Evolutionary conservation across 2,113 vertebrate genomes (phyloP), one percentile per base, ranked within the genome.

Genomic region (Aspidoscelis tigris): DNA sequence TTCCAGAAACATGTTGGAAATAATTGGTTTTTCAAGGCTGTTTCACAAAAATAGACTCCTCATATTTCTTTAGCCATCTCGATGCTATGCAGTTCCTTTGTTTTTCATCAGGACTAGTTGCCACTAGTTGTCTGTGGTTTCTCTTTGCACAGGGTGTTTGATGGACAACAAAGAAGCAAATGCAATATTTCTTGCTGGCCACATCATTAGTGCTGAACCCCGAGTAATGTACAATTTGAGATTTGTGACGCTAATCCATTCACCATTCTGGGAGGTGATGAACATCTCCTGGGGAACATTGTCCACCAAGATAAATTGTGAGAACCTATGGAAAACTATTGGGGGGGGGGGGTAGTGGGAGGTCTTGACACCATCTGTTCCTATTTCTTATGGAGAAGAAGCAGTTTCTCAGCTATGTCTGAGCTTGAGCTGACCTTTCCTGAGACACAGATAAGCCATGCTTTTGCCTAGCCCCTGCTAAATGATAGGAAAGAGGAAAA

Each of bases 301-400:
- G 70, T 84, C 18, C 76, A 79, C 76, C 53, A 78, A 79, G 65
- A 84, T 79, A 55, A 73, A 65, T 84, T 64, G 68, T 84, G 83
- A 79, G 41, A 84, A 84, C 69, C 43, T 24, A 43, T 72, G 77
- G 76, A 78, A 84, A 84, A 12, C 76, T 84, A 72, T 64, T 78
- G 50, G 78, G 78, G 24, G 78, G 78, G 24, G 41, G 58, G 39
- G 41, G 12, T n/a, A 47, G 70, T 74, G 71, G 81, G 81, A 82
- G 71, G 81, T 74, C 71, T 33, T 82, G 16, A 64, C 71, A 82
- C 81, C 81, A 82, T 82, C 81, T 82, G 81, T 82, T 47, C 81
- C 71, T 22, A 44, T 55, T 47, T 58, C 71, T 43, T 24, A 4
- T 16, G 43, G 43, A 78, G 39, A 53, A 84, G 66, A 53, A 84